phyloP scores from a whole-genome alignment of 2,113 vertebrate species.

The Cheirogaleus medius region DNA sequence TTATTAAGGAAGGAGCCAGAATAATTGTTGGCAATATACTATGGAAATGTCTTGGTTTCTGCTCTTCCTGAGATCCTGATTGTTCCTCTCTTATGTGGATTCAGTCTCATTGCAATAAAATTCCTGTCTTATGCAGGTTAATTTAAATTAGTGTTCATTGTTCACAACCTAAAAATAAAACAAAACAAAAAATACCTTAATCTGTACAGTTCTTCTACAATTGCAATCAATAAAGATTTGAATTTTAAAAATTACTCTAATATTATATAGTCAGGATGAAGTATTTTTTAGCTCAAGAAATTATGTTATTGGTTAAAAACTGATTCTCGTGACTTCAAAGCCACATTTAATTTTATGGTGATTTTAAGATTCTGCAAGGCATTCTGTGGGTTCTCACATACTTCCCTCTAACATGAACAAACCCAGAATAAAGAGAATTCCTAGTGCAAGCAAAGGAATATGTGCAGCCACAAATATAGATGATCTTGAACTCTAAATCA shows the following conservation, averaged over 20 bases:
- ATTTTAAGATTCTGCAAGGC: constrained; percentile 41
- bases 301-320: constrained; percentile 50
- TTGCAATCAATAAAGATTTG: not conserved
- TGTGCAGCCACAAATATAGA: not conserved
- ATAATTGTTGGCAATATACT: not conserved
- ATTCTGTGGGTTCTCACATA: not conserved
- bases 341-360: not conserved
- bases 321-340: not conserved
- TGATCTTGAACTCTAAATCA: constrained; percentile 45
- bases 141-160: not conserved
- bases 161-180: not conserved
- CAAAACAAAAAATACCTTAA: not conserved
- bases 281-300: constrained; percentile 69
- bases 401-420: not conserved
- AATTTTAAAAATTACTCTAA: not conserved
- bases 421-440: not conserved
- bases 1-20: not conserved
- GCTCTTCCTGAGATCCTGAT: not conserved
- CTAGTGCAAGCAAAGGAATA: not conserved
- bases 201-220: not conserved
- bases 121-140: not conserved
- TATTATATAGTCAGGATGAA: not conserved
- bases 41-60: not conserved
- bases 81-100: not conserved
- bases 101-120: not conserved